Evolutionary conservation across 2,113 vertebrate species (phyloP).

Genomic region (Caracal caracal): DNA sequence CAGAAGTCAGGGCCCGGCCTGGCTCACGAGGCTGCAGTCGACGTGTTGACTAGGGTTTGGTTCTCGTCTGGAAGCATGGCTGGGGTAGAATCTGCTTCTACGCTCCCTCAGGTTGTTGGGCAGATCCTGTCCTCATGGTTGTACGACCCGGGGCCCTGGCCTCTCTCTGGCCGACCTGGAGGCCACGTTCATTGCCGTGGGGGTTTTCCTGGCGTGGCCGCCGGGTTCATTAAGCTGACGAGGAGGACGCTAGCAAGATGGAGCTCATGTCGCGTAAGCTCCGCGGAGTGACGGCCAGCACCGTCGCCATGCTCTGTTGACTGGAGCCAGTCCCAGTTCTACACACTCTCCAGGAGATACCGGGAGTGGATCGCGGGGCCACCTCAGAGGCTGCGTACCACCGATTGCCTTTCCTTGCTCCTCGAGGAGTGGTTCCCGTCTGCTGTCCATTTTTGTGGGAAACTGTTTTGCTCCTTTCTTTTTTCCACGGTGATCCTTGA

Average conservation of each 20-base stretch:
- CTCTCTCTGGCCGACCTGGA: too few relatives aligned
- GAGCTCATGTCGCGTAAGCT: too few relatives aligned
- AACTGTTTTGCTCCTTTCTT: background rate
- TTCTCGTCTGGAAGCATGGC: background rate
- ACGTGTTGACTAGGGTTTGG: background rate
- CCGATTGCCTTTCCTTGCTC: background rate
- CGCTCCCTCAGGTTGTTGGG: background rate
- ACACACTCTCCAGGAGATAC: background rate
- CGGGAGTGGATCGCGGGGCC: background rate
- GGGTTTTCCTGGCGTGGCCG: background rate
- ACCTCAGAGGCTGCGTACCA: background rate
- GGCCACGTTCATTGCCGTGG: rapidly evolving
- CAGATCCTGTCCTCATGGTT: background rate
- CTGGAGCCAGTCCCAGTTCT: background rate
- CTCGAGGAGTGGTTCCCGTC: background rate
- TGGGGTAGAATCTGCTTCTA: background rate
- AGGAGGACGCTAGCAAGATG: background rate
- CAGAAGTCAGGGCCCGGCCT: background rate
- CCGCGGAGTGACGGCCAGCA: background rate
- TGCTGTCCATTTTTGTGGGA: background rate
- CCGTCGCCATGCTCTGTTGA: background rate
- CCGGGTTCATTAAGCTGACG: background rate
- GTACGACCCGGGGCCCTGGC: background rate
- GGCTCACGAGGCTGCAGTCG: rapidly evolving
- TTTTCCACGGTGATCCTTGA: background rate